These are phyloP conservation scores for Spongilla lacustris DNA, from an alignment of 37 sponge, comb jelly and placozoan genomes.

Conservation along the genomic window DNA sequence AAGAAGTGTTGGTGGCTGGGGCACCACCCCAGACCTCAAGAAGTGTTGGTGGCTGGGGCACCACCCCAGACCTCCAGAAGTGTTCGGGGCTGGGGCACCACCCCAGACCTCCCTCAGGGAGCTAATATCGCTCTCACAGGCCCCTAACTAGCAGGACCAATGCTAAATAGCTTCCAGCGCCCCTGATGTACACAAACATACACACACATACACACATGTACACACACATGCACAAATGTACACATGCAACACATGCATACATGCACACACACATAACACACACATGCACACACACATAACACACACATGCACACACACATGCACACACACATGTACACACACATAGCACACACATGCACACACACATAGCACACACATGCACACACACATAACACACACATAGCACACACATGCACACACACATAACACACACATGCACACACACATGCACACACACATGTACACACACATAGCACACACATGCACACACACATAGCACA, in stretches of 20 bases:
- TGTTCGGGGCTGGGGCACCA: no score
- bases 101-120: no score
- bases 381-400: constrained; percentile 42
- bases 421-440: neutral
- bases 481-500: constrained; percentile 15
- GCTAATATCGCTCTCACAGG: no score
- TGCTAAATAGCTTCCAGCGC: no score
- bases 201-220: constrained; percentile 11
- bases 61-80: no score
- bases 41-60: no score
- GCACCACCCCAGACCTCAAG: no score
- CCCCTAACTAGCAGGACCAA: no score
- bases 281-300: neutral
- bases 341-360: constrained; percentile 22
- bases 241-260: neutral
- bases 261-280: constrained; percentile 33
- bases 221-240: no score
- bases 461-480: neutral
- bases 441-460: constrained; percentile 37
- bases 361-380: constrained; percentile 12
- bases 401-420: no score
- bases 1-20: no score
- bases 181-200: constrained; percentile 8
- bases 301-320: constrained; percentile 36
- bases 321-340: neutral